Evolutionary conservation across 2,797 vertebrate species (phyloP).

Genomic region (Chloroceryle amazona): DNA sequence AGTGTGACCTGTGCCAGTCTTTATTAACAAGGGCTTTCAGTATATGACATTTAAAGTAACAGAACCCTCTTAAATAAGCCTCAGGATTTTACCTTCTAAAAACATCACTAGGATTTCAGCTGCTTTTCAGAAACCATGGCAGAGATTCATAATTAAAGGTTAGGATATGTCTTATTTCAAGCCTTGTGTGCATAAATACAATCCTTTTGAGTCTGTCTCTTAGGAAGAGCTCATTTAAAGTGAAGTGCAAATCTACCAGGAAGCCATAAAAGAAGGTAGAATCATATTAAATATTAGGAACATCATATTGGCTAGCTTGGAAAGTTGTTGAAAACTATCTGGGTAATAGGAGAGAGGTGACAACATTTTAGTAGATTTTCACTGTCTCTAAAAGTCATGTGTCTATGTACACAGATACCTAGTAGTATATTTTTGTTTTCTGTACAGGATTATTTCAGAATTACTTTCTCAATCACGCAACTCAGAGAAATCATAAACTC

Average conservation of each 20-base stretch:
- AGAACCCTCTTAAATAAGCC: conserved; percentile 65
- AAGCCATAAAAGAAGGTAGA: conserved; percentile 61
- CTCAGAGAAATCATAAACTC: conserved; percentile 1
- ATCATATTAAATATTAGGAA: conserved; percentile 55
- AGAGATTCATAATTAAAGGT: conserved; percentile 78
- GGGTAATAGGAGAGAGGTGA: background rate
- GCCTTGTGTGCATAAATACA: conserved; percentile 62
- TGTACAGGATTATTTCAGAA: background rate
- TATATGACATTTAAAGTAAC: conserved; percentile 76
- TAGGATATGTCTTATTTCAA: conserved; percentile 68
- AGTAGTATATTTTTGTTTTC: background rate
- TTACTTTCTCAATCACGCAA: conserved; percentile 17
- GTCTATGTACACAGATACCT: background rate
- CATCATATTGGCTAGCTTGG: background rate
- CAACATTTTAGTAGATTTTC: background rate
- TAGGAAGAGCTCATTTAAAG: conserved; percentile 72
- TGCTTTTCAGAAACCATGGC: conserved; percentile 37
- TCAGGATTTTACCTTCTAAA: conserved; percentile 64
- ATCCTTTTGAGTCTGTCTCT: conserved; percentile 50
- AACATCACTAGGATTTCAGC: conserved; percentile 40
- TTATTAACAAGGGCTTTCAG: conserved; percentile 72
- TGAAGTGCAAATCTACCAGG: background rate
- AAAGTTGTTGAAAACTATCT: conserved; percentile 60
- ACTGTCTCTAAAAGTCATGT: background rate
- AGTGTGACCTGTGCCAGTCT: conserved; percentile 76